Base-by-base conservation (phyloP, 1,140 invertebrate genomes). In the Ceratosolen fusciceps region DNA sequence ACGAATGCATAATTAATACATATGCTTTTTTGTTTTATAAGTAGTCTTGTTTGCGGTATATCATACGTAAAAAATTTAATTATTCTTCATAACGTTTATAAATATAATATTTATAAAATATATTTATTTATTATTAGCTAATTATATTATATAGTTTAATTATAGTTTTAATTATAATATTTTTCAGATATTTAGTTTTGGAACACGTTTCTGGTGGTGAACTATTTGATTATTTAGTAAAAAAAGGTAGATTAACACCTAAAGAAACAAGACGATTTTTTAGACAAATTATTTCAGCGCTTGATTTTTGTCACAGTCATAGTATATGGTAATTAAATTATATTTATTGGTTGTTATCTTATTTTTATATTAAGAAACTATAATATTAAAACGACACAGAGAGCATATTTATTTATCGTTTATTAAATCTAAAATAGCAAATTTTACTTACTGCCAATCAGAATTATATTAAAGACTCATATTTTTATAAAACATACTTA, bases 301-400 rank as follows among this genome's bases (percentile, higher is more conserved):
- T 99, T 85, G 98, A 99, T 90, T 99, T 99, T 91, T 99, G 98
- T 90, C 98, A 99, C 89, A 99, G 98, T 90, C 98, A 99, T 93
- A 99, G 97, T 84, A 99, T 99, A 91, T 99, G 98, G 98, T 99
- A 92, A 94, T 93, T 90, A 74, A 34, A 65, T 34, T 65, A 10
- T 29, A n/a, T 60, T 10, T 29, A 43, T 43, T 43, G 12, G 12
- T 7, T 43, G 5, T 43, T 43, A 43, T 43, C 5, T 43, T 43
- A 43, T 43, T 43, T n/a, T n/a, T n/a, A n/a, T n/a, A n/a, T n/a
- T n/a, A n/a, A n/a, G n/a, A n/a, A n/a, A n/a, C n/a, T n/a, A n/a
- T n/a, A n/a, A n/a, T n/a, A n/a, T n/a, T n/a, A n/a, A n/a, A n/a
- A n/a, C n/a, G n/a, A n/a, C n/a, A n/a, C n/a, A n/a, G n/a, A n/a